These are phyloP conservation scores for Phaethornis superciliosus DNA, from an alignment of 2,113 vertebrate species.

Conservation along the genomic window DNA sequence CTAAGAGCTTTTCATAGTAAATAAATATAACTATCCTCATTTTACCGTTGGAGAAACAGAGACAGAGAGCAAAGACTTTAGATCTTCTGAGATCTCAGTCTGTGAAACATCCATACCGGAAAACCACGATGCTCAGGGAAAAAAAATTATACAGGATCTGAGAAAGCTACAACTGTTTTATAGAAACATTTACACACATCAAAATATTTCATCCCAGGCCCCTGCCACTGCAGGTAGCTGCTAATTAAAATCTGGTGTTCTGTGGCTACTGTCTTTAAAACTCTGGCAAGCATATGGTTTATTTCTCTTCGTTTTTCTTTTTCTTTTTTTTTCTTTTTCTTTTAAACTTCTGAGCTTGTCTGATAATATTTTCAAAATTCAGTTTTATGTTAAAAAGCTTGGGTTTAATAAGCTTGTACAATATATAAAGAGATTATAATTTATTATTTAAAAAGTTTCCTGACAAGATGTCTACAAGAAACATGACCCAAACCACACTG, in stretches of 20 bases:
- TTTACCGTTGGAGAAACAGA: background rate
- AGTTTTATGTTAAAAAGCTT: slow-evolving; percentile 35
- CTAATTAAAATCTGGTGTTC: slow-evolving; percentile 62
- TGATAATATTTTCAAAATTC: slow-evolving; percentile 28
- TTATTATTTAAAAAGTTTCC: slow-evolving; percentile 73
- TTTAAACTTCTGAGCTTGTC: slow-evolving; percentile 4
- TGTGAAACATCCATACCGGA: background rate
- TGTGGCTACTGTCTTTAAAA: slow-evolving; percentile 57
- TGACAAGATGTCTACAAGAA: slow-evolving; percentile 53
- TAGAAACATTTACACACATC: slow-evolving; percentile 50
- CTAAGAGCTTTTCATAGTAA: background rate
- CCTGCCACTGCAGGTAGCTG: slow-evolving; percentile 63
- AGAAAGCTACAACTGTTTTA: slow-evolving; percentile 51
- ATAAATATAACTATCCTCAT: background rate
- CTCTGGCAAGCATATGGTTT: slow-evolving; percentile 44
- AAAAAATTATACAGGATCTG: background rate
- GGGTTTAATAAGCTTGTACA: slow-evolving; percentile 54
- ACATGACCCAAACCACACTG: slow-evolving; percentile 66
- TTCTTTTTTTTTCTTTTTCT: background rate
- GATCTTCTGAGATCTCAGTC: background rate
- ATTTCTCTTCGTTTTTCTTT: background rate
- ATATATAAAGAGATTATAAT: slow-evolving; percentile 70
- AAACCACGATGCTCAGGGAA: background rate
- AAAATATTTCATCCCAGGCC: slow-evolving; percentile 55
- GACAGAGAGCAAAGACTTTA: background rate